Base-by-base conservation (phyloP, 2,797 vertebrate species). In the Podargus strigoides region DNA sequence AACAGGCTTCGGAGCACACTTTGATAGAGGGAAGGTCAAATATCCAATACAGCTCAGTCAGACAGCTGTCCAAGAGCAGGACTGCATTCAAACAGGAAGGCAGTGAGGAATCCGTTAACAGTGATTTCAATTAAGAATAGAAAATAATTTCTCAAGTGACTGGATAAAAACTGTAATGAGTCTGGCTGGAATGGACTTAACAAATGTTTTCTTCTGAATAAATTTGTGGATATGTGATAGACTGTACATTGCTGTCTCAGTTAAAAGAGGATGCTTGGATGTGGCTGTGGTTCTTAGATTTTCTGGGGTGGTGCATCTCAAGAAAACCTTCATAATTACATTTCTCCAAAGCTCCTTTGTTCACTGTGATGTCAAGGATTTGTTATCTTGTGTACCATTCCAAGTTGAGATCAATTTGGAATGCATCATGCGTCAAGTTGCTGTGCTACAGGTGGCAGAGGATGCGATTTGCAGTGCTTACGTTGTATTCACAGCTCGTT, bases 11-110 rank as follows among this genome's bases (percentile, higher is more conserved):
- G 8, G 46, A 86, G 26, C 24, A 12, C 15, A 6, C 32, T 60
- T 49, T 20, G 64, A 2, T 21, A 30, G 63, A 82, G 50, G 34
- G 64, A 37, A 47, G 50, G 26, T 62, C 46, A 76, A 19, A 18
- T 64, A 72, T 2, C 41, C 0, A 0, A 26, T 20, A 19, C 42
- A 22, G 62, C 13, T 70, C 55, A 23, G 27, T 66, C 46, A 69
- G 27, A 41, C 73, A 50, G 42, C 39, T 3, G 3, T 26, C 44
- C 36, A 30, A 27, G 53, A 50, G 50, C 49, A 53, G 75, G 55
- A 12, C 53, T 37, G 68, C 7, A 26, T 66, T 90, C 55, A 44
- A 36, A 60, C 4, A 5, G 66, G 19, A 70, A 67, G 46, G 67
- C 36, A 34, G 26, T 1, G 6, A 58, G 85, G 44, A 89, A 4